Conservation (phyloP, 2,888 invertebrate genomes). For the Coecobrya sp. region DNA sequence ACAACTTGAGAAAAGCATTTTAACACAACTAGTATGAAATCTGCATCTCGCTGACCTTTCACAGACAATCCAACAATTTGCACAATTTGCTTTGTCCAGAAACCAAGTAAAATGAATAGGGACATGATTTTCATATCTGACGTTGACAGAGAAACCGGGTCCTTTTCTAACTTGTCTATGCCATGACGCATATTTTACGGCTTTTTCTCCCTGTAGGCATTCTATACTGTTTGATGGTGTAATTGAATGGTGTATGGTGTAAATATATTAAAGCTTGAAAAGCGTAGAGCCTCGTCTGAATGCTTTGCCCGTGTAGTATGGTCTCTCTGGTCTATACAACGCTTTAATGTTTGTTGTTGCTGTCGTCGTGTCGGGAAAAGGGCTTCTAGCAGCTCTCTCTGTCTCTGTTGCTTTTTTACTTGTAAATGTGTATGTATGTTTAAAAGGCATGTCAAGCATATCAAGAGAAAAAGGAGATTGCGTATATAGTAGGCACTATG, state of each 20-base stretch:
- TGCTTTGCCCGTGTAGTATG: background rate
- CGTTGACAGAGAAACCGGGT: background rate
- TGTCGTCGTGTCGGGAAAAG: conserved; percentile 25
- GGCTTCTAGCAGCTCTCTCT: conserved; percentile 10
- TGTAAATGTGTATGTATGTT: conserved; percentile 15
- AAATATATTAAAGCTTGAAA: conserved; percentile 1
- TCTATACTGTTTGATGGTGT: background rate
- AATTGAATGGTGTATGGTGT: conserved; percentile 13
- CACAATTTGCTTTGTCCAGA: background rate
- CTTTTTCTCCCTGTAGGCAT: conserved; percentile 8
- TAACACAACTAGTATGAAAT: background rate
- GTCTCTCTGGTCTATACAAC: conserved; percentile 21
- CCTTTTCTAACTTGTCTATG: background rate
- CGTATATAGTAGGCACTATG: background rate
- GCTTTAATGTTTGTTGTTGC: conserved; percentile 33
- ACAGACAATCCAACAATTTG: background rate
- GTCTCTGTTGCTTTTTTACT: conserved; percentile 1
- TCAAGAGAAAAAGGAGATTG: background rate
- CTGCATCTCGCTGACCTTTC: background rate
- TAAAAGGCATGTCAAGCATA: conserved; percentile 40
- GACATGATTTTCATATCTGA: background rate
- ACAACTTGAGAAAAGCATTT: background rate
- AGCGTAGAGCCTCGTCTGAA: conserved; percentile 1
- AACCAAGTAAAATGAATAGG: background rate
- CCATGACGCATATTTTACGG: background rate